Percentiles rank a stretch among this genome's conserved stretches.
Evolutionary conservation across 2,888 invertebrate species (phyloP).

Genomic region (Nomada fucata): DNA sequence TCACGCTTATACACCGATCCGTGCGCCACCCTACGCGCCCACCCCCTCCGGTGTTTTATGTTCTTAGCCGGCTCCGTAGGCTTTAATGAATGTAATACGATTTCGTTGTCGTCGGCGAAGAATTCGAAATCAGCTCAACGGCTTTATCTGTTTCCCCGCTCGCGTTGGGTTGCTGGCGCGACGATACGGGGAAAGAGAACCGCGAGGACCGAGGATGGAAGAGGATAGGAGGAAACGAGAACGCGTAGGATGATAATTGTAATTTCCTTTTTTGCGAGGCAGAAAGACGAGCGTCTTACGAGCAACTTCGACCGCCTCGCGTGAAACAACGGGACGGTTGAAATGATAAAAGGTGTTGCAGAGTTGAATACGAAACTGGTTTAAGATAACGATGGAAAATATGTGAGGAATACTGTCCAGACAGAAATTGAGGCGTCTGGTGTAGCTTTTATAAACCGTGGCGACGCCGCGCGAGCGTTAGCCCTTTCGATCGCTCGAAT

Average conservation of each 20-base stretch:
- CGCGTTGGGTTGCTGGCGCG: slow-evolving; percentile 5
- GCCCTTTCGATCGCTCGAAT: slow-evolving; percentile 48
- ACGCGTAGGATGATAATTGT: slow-evolving; percentile 11
- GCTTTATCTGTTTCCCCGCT: slow-evolving; percentile 38
- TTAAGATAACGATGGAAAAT: not conserved
- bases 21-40: not conserved
- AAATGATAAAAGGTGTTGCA: not conserved
- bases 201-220: not conserved
- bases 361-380: slow-evolving; percentile 6
- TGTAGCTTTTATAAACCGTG: slow-evolving; percentile 31
- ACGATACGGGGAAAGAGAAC: not conserved
- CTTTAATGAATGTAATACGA: slow-evolving; percentile 65
- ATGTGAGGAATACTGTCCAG: not conserved
- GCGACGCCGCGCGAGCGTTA: slow-evolving; percentile 19
- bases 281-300: not conserved
- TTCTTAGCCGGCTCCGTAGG: slow-evolving; percentile 41
- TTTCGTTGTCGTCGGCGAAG: slow-evolving; percentile 55
- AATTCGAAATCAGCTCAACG: slow-evolving; percentile 63
- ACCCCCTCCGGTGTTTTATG: slow-evolving; percentile 32
- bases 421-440: slow-evolving; percentile 5
- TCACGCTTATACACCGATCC: not conserved
- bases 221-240: not conserved
- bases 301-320: not conserved
- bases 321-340: not conserved
- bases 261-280: not conserved